These are phyloP conservation scores for Ridgeia piscesae DNA, from an alignment of 1,140 invertebrate species.

Conservation along the genomic window DNA sequence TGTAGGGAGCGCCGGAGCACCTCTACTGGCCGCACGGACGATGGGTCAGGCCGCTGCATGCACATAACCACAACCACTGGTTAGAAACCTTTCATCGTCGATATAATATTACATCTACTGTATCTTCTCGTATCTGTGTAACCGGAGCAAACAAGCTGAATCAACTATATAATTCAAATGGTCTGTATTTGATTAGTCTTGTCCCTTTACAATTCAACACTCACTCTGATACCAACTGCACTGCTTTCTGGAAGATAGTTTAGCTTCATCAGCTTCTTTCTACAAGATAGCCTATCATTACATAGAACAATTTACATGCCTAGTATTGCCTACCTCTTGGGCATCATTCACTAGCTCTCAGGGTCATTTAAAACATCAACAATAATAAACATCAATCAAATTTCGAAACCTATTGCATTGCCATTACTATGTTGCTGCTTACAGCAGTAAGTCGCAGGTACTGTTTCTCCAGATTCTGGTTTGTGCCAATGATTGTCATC, in stretches of 20 bases:
- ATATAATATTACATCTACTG: neutral
- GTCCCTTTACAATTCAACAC: neutral
- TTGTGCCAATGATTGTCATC: constrained; percentile 86
- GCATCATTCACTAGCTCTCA: neutral
- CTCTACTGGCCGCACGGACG: constrained; percentile 83
- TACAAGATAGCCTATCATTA: neutral
- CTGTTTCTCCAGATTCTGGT: constrained; percentile 88
- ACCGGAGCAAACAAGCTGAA: no score
- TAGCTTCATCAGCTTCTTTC: neutral
- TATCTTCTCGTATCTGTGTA: no score
- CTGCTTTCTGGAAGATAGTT: neutral
- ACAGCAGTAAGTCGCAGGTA: constrained; percentile 89
- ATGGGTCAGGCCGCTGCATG: constrained; percentile 82
- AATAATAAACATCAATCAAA: neutral
- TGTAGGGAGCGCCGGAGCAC: constrained; percentile 81
- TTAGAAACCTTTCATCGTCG: neutral
- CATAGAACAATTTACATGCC: neutral
- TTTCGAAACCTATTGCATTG: no score
- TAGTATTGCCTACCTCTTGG: no score
- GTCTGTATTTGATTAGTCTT: neutral
- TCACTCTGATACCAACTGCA: neutral
- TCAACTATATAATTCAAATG: neutral
- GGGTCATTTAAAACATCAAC: neutral
- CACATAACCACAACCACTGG: constrained; percentile 9
- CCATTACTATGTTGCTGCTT: constrained; percentile 42